phyloP scores from a whole-genome alignment of 2,797 vertebrate genomes.

The Parambassis ranga region DNA sequence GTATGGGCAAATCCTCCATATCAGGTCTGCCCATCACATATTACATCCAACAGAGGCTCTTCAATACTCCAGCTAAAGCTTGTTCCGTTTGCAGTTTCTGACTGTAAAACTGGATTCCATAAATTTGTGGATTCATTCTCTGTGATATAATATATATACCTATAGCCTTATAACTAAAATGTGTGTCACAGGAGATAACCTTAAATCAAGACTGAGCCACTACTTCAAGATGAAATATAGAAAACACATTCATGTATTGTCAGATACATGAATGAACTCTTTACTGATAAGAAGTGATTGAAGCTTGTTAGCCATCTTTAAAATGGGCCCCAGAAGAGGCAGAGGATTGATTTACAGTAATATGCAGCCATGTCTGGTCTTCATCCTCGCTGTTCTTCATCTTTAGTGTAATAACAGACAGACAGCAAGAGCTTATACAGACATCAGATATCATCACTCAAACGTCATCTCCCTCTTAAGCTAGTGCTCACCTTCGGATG shows the following conservation, averaged over 20 bases:
- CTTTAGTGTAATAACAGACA: slow-evolving; percentile 4
- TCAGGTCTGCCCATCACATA: slow-evolving; percentile 34
- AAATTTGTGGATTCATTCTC: neutral
- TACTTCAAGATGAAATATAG: neutral
- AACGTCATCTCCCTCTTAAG: slow-evolving; percentile 48
- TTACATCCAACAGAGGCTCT: slow-evolving; percentile 12
- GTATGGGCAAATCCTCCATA: slow-evolving; percentile 36
- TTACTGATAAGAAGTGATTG: neutral
- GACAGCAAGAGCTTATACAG: slow-evolving; percentile 38
- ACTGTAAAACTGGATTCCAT: neutral
- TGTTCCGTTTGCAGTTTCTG: neutral
- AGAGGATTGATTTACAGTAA: slow-evolving; percentile 18
- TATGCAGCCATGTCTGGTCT: slow-evolving; percentile 13
- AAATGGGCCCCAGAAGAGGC: neutral
- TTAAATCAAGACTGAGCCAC: neutral
- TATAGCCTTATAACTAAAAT: too few species aligned
- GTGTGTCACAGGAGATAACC: neutral
- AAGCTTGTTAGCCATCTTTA: neutral
- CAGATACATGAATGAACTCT: neutral
- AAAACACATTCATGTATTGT: neutral
- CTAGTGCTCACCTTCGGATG: slow-evolving; percentile 37
- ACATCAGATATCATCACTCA: slow-evolving; percentile 49
- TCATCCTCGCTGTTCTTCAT: slow-evolving; percentile 22
- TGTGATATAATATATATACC: too few species aligned
- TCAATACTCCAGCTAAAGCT: slow-evolving; percentile 5